These are phyloP conservation scores for Athrips mouffetella DNA, from an alignment of 2,888 invertebrate species.

Conservation along the genomic window DNA sequence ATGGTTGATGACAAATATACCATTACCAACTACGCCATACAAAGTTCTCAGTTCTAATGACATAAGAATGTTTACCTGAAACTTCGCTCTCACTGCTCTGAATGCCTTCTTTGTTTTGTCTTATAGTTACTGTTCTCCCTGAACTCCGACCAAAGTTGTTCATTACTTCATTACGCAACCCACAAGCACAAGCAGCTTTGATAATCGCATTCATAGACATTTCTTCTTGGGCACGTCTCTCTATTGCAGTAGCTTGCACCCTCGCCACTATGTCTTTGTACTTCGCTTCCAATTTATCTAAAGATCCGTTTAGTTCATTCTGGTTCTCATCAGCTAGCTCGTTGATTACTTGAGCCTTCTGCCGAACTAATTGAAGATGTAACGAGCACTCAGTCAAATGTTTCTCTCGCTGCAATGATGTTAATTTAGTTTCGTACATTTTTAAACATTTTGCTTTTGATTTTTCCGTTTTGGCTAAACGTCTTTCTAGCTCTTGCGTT, in stretches of 20 bases:
- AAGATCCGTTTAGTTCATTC: conserved; percentile 44
- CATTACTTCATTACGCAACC: conserved; percentile 10
- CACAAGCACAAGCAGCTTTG: conserved; percentile 47
- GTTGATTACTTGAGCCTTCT: conserved; percentile 55
- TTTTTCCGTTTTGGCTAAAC: conserved; percentile 56
- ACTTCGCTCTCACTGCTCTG: conserved; percentile 44
- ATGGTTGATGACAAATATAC: too few relatives aligned
- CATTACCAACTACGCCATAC: too few relatives aligned
- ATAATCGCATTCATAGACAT: conserved; percentile 57
- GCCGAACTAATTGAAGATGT: conserved; percentile 58
- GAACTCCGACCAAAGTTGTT: conserved; percentile 36
- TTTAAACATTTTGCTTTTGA: conserved; percentile 48
- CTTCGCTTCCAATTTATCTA: conserved; percentile 61
- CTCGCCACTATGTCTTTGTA: conserved; percentile 67
- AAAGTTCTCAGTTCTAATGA: too few relatives aligned
- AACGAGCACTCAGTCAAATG: conserved; percentile 58
- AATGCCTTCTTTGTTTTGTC: conserved; percentile 24
- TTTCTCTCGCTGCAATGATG: conserved; percentile 56
- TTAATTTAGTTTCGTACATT: conserved; percentile 53
- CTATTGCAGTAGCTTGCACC: conserved; percentile 65
- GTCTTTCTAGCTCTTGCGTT: conserved; percentile 51
- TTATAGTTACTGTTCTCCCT: conserved; percentile 39
- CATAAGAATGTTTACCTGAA: conserved; percentile 19
- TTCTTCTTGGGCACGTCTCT: conserved; percentile 64
- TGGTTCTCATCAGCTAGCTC: conserved; percentile 57